These are phyloP conservation scores for Dendrolimus pini DNA, from an alignment of 2,888 invertebrate genomes.

Conservation along the genomic window DNA sequence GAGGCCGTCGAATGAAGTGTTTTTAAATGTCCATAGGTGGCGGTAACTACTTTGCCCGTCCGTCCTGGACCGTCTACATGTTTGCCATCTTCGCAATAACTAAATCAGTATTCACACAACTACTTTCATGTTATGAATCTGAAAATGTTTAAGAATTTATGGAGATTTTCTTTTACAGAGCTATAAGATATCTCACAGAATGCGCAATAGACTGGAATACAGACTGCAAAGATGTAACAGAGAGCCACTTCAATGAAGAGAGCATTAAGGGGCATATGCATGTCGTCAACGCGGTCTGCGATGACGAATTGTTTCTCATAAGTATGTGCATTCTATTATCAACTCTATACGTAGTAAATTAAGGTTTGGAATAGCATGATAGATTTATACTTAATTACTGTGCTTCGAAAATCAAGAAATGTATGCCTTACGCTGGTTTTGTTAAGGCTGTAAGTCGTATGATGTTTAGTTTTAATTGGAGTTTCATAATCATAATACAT, in stretches of 20 bases:
- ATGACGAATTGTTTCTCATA: constrained; percentile 43
- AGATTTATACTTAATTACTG: too few species aligned
- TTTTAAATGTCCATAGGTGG: too few species aligned
- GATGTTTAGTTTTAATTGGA: too few species aligned
- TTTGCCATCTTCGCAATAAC: too few species aligned
- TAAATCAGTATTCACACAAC: too few species aligned
- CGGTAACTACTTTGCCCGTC: too few species aligned
- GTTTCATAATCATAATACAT: background rate
- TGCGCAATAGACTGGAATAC: constrained; percentile 63
- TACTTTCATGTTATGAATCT: too few species aligned
- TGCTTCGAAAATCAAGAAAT: background rate
- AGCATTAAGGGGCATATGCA: constrained; percentile 59
- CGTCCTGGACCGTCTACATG: too few species aligned
- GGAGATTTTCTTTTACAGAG: constrained; percentile 27
- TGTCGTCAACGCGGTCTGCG: constrained; percentile 49
- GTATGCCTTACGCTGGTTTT: background rate
- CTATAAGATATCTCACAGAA: constrained; percentile 47
- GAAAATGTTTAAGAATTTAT: too few species aligned
- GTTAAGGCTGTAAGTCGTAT: background rate
- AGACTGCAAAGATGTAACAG: constrained; percentile 53
- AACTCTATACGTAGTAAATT: constrained; percentile 1
- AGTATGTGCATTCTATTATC: constrained; percentile 28
- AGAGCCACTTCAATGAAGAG: constrained; percentile 56
- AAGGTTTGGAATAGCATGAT: background rate
- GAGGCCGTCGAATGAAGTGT: too few species aligned